Evolutionary conservation across 2,888 invertebrate species (phyloP), one percentile per base, ranked within the genome.

Genomic region (Micoletzkya japonica): DNA sequence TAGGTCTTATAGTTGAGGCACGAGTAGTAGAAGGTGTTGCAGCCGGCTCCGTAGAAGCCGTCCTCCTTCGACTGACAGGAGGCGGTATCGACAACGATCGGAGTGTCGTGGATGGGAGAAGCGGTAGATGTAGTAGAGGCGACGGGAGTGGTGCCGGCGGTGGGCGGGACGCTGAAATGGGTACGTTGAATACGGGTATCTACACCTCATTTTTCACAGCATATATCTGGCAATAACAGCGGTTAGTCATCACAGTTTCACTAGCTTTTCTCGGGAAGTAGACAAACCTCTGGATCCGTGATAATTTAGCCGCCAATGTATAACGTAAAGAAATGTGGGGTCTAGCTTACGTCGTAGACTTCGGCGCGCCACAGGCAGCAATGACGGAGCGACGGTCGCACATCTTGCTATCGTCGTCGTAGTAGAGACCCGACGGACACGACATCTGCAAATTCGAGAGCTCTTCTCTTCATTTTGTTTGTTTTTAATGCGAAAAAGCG

Each of bases 341-440:
- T 14, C 10, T 44, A 20, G 26, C 54, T 54, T 54, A 54, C 54
- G 54, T 54, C 24, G 54, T 30, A 10, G 28, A 36, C 64, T 66
- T 66, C 64, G 52, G 36, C 54, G 73, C 76, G 28, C 77, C 76
- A 49, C 76, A 76, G 1, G 75, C 77, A 26, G 64, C 59, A 32
- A 77, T 64, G 14, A 63, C 26, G 17, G 72, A 66, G 36, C 36
- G 50, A 32, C 44, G 72, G 32, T 73, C 73, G 68, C 77, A 77
- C 34, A 30, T 36, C 26, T 49, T 52, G 34, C 44, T 44, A 34
- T 69, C 39, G 2, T 69, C 34, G 32, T 72, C 71, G 63, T 70
- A 77, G 44, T 61, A 24, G 24, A 73, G 70, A 20, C 73, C 74
- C 20, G 52, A 60, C 4, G 78, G 78, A 56, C 77, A 77, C 44